Evolutionary conservation across 2,888 invertebrate genomes (phyloP).

Genomic region (Idaea dimidiata): DNA sequence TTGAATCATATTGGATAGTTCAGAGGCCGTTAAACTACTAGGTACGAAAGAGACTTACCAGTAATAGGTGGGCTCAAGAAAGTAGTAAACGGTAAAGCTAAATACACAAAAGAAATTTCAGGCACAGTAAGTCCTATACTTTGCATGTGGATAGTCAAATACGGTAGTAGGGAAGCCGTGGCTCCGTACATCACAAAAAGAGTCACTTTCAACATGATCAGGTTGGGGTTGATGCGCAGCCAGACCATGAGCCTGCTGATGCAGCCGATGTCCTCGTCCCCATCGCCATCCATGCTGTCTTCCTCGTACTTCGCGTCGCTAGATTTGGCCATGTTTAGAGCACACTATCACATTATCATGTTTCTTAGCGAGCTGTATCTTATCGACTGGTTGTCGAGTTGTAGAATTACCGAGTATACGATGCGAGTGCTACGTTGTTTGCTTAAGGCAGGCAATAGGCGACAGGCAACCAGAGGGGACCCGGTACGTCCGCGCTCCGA

Average conservation of each 20-base stretch:
- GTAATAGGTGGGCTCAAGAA: constrained; percentile 92
- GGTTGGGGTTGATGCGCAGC: constrained; percentile 86
- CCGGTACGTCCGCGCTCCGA: constrained; percentile 54
- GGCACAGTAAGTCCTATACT: constrained; percentile 92
- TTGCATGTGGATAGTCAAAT: constrained; percentile 94
- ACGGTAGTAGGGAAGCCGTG: constrained; percentile 91
- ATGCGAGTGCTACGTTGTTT: constrained; percentile 54
- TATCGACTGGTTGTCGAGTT: constrained; percentile 70
- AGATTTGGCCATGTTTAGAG: constrained; percentile 58
- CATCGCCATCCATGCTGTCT: constrained; percentile 70
- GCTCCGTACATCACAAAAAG: constrained; percentile 93
- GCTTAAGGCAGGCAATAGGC: constrained; percentile 56
- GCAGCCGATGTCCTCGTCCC: constrained; percentile 58
- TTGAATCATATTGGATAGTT: not conserved
- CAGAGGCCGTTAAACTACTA: not conserved
- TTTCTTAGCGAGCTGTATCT: constrained; percentile 61
- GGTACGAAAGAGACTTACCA: constrained; percentile 70
- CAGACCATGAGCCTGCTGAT: constrained; percentile 70
- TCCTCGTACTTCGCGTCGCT: constrained; percentile 73
- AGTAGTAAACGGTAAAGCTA: constrained; percentile 92
- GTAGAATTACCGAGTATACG: constrained; percentile 42
- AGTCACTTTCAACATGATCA: constrained; percentile 90
- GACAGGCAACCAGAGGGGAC: constrained; percentile 52
- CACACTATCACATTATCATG: constrained; percentile 61
- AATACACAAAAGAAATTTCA: constrained; percentile 92